Base-by-base conservation (phyloP, 2,797 vertebrate species). In the Sitta carolinensis region DNA sequence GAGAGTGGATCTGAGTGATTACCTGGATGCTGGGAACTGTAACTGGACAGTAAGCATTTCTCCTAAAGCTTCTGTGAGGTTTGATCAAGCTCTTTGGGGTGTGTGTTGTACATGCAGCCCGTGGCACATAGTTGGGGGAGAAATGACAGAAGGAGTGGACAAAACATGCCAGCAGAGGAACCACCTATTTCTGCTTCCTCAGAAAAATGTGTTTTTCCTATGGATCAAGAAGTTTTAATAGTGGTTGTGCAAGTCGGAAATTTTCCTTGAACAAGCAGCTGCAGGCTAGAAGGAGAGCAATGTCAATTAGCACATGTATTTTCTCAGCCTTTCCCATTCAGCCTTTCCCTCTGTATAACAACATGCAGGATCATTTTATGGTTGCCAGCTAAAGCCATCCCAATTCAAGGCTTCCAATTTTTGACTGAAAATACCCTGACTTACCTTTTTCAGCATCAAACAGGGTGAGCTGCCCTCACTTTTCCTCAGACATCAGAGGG, bases 181-280 rank as follows among this genome's bases (percentile, higher is more conserved):
- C 47, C 57, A 47, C 34, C 11, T 67, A 12, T 45, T 95, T 77
- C 91, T 91, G 43, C 45, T 73, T 88, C 57, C 40, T 94, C 70
- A 55, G 59, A 82, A 90, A 93, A 54, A n/a, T 21, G 13, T 0
- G 0, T 47, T 88, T 80, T 81, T 90, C 64, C 54, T 58, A 72
- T 58, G 69, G 72, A 52, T 76, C 13, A 42, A 75, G 42, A 30
- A 5, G 19, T 78, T 90, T 72, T 75, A 51, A 25, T 9, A 62
- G 55, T 29, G 42, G 38, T 67, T 69, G 29, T 78, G 72, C 63
- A 64, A 66, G 61, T 11, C 38, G 25, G 30, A 83, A 38, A 20
- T 70, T 74, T 93, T 93, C 43, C 68, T 84, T 77, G 17, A 45
- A 29, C 25, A 43, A 48, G 40, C 25, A 77, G 70, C 66, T 73